phyloP scores from a whole-genome alignment of 2,888 invertebrate genomes.

The Agrilus cyanescens region DNA sequence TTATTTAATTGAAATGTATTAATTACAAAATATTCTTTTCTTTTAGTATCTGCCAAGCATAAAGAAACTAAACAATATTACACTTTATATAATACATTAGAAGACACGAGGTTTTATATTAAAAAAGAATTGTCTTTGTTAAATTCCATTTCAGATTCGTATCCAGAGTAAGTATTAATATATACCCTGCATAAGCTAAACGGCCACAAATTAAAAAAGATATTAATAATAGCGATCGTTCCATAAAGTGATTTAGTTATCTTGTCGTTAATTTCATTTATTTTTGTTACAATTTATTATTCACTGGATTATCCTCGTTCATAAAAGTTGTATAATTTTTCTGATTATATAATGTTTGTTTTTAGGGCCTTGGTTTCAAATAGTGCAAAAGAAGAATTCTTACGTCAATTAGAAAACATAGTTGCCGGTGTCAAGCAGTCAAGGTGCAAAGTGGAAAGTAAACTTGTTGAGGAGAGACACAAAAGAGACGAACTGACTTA shows the following conservation, averaged over 20 bases:
- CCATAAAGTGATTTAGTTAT: not conserved
- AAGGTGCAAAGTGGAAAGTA: conserved; percentile 55
- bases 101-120: conserved; percentile 87
- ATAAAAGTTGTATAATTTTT: not conserved
- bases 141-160: conserved; percentile 82
- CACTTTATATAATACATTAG: conserved; percentile 87
- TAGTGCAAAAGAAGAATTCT: conserved; percentile 75
- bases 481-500: conserved; percentile 54
- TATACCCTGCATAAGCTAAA: too few species aligned
- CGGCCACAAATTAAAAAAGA: too few species aligned
- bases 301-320: conserved; percentile 3
- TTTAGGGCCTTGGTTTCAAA: conserved; percentile 70
- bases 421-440: conserved; percentile 83
- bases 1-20: not conserved
- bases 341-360: conserved; percentile 11
- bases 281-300: conserved; percentile 1
- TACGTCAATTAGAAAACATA: conserved; percentile 81
- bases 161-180: conserved; percentile 56
- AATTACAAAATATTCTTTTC: conserved; percentile 4
- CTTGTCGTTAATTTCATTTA: not conserved
- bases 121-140: conserved; percentile 80
- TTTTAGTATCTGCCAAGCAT: conserved; percentile 83
- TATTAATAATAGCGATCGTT: too few species aligned
- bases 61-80: conserved; percentile 97
- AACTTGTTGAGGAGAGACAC: conserved; percentile 50